Base-by-base conservation (phyloP, 2,113 vertebrate species). In the Triplophysa tibetana region DNA sequence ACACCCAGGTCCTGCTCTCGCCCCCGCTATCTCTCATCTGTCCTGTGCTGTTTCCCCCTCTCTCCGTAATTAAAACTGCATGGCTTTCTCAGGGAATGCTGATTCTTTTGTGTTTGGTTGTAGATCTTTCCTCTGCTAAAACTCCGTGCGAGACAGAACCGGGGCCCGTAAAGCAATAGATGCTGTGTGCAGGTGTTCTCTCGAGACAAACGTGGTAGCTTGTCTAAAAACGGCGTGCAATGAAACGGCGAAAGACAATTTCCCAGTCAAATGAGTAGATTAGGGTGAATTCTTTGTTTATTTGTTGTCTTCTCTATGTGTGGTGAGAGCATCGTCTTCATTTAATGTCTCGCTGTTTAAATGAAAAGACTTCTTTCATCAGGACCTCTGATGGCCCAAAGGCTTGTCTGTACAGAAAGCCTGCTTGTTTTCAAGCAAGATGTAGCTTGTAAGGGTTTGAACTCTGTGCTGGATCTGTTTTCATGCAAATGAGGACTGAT, bases 51-150 rank as follows among this genome's bases (percentile, higher is more conserved):
- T 74, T 8, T 48, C 48, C 61, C 64, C 43, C 24, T 45, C 26
- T 48, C 8, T 62, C 56, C 90, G 91, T 92, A 91, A 93, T 93
- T 92, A 91, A 90, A 92, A 91, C 90, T 86, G 83, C 75, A 87
- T 85, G 72, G 56, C 23, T 82, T 91, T 89, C 89, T 89, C 70
- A 62, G 90, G 89, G 90, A 88, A 88, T 82, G 85, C 85, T 74
- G 14, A 61, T 29, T 29, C 23, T 58, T 43, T 69, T 60, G 7
- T 23, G 26, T 63, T 23, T 11, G 13, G 10, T 52, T 65, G 33
- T 66, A 50, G 72, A 26, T 58, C 64, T 63, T 77, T 52, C 10
- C 8, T 45, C 43, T 45, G 43, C 43, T 38, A 38, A 38, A 38
- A 7, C 33, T 38, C 33, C 4, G 33, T 33, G 33, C 4, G 5